A percentile compares a stretch with the other conserved stretches of the same genome.
These are phyloP conservation scores for Diglossa brunneiventris DNA, from an alignment of 2,113 vertebrate genomes.

Conservation along the genomic window DNA sequence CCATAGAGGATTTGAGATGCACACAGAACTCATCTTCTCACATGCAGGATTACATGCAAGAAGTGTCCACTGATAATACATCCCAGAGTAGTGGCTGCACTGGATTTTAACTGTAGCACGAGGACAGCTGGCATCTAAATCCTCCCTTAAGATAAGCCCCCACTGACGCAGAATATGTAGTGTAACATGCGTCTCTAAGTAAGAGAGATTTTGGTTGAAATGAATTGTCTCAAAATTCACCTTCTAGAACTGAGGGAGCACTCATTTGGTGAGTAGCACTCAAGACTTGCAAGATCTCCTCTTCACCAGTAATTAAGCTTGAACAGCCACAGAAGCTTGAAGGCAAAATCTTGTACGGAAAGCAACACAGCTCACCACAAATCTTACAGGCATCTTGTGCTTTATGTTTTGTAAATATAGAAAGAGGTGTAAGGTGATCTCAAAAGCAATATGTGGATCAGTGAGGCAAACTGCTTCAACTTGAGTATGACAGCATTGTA, in stretches of 20 bases:
- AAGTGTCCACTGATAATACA: background rate
- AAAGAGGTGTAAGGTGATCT: background rate
- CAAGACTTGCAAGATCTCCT: background rate
- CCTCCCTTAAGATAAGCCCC: conserved; percentile 2
- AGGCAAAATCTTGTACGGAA: background rate
- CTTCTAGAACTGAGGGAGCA: background rate
- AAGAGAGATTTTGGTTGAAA: background rate
- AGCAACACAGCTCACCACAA: rapidly evolving
- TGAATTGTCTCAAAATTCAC: background rate
- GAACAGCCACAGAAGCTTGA: background rate
- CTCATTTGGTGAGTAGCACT: background rate
- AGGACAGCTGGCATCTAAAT: conserved; percentile 11
- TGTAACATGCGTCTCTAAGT: background rate
- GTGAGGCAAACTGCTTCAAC: background rate
- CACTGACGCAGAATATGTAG: background rate
- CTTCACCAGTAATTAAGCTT: background rate
- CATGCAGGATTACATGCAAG: background rate
- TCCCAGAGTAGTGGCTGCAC: background rate
- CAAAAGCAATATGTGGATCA: background rate
- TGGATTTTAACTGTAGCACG: background rate
- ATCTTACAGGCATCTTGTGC: background rate
- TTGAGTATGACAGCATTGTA: background rate
- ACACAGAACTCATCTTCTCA: background rate
- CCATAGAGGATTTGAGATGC: background rate
- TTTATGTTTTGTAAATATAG: background rate